Evolutionary conservation across 2,888 invertebrate genomes (phyloP), one percentile per base, ranked within the genome.

Genomic region (Macrosiphum euphorbiae): DNA sequence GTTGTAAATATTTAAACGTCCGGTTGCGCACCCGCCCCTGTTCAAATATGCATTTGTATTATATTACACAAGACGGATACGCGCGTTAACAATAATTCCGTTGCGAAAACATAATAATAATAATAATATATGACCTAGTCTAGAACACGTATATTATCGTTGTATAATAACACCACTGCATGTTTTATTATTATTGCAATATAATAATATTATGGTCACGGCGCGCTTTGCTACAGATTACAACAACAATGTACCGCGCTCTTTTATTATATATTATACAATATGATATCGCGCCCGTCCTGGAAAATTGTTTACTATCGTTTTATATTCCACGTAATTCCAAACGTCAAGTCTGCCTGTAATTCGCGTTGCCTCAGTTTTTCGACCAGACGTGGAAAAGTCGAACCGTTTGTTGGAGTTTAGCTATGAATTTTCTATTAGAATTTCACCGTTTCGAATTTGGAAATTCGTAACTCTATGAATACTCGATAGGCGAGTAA

Each of bases 1-100:
- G 78, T 35, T 8, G 20, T 78, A 78, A 78, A 35, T 78, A 78
- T 78, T 78, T 78, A 35, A 78, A 78, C 35, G 35, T 78, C 78
- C 78, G 35, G 35, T 78, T 78, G 35, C 20, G 20, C 35, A 20
- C 78, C 20, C 35, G 35, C 35, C 35, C 20, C 35, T 35, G 20
- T 78, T 78, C 78, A 78, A 35, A 78, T 78, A 78, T 78, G 78
- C 35, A 78, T 78, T 78, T 78, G 35, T 78, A 35, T 78, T 78
- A 78, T 78, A 78, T 78, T 78, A 78, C 35, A 78, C 78, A 20
- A 78, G 78, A 35, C 3, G 35, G 78, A 35, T 35, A 35, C 35
- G 8, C 35, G 78, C 78, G 78, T 78, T 78, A 78, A 78, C 20
- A 78, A 35, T 78, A 78, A 67, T 78, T 78, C 35, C 35, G 35